Evolutionary conservation across 2,113 vertebrate genomes (phyloP).

Genomic region (Boulengeromyrus knoepffleri): DNA sequence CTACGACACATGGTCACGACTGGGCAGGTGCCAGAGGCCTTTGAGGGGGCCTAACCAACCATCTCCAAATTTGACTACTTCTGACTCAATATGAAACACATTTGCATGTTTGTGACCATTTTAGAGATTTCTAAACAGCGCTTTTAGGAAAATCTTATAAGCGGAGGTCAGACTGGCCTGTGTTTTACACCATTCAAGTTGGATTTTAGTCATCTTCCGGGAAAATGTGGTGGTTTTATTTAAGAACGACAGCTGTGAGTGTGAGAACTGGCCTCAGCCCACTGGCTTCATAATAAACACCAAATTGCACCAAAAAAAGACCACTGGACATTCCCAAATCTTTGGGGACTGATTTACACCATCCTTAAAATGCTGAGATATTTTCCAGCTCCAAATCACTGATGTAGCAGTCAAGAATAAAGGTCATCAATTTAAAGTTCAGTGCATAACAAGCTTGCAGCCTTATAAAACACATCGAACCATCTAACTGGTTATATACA

Average conservation of each 20-base stretch:
- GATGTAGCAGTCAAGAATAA: not conserved
- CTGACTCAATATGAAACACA: not conserved
- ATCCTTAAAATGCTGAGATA: not conserved
- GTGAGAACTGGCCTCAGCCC: not conserved
- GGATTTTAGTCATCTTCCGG: not conserved
- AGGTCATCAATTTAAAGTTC: not conserved
- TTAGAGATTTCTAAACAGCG: not conserved
- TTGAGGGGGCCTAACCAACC: not conserved
- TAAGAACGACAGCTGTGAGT: not conserved
- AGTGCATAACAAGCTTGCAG: not conserved
- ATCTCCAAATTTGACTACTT: not conserved
- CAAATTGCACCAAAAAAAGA: not conserved
- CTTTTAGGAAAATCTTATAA: not conserved
- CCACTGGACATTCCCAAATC: not conserved
- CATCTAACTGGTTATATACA: not conserved
- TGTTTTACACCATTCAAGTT: not conserved
- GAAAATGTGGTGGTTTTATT: not conserved
- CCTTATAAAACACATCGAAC: not conserved
- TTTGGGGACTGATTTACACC: not conserved
- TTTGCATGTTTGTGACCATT: not conserved
- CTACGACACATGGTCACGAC: not conserved
- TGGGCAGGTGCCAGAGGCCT: not conserved
- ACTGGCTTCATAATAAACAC: not conserved
- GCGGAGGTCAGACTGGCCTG: not conserved
- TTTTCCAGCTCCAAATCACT: not conserved